phyloP scores from a whole-genome alignment of 2,797 vertebrate species.

The Danio aesculapii region DNA sequence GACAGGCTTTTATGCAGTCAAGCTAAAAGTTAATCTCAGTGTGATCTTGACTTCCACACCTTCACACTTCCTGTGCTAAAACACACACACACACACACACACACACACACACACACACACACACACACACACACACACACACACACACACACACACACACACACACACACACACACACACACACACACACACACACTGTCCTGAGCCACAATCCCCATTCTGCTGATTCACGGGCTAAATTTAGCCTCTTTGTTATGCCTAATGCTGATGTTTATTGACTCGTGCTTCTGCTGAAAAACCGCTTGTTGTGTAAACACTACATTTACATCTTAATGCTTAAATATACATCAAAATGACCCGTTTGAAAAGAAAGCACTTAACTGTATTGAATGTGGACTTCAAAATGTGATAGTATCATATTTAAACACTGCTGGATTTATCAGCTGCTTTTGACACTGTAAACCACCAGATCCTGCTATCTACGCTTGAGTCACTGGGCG shows the following conservation, averaged over 20 bases:
- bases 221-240: conserved; percentile 41
- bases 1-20: not conserved
- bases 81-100: not conserved
- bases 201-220: conserved; percentile 35
- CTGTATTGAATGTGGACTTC: not conserved
- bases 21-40: not conserved
- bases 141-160: not conserved
- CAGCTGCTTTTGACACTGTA: too few species aligned
- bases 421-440: too few species aligned
- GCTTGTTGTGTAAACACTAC: not conserved
- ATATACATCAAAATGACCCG: not conserved
- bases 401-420: not conserved
- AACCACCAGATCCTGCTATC: too few species aligned
- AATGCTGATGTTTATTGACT: conserved; percentile 39
- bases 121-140: not conserved
- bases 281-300: not conserved
- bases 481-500: too few species aligned
- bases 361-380: not conserved
- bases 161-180: not conserved
- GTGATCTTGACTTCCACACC: not conserved
- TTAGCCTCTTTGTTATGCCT: conserved; percentile 34
- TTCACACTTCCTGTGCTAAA: not conserved
- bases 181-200: not conserved
- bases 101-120: not conserved
- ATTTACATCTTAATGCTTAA: not conserved